Evolutionary conservation across 2,797 vertebrate species (phyloP).

Genomic region (Smutsia gigantea): DNA sequence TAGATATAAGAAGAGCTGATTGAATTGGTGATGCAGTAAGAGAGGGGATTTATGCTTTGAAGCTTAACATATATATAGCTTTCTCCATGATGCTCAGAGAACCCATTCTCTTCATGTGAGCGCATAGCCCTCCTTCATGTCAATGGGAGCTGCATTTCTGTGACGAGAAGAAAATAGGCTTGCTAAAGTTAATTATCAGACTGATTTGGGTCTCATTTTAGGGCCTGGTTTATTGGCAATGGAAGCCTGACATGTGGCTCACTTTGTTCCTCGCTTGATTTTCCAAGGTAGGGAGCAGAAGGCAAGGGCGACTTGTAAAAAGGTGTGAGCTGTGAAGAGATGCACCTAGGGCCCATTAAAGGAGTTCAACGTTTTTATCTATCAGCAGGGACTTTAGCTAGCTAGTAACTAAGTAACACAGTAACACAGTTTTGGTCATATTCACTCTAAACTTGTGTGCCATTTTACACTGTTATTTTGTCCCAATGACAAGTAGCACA

Average conservation of each 20-base stretch:
- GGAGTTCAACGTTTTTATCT: not conserved
- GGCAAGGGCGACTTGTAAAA: not conserved
- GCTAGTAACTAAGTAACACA: not conserved
- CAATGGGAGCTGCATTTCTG: not conserved
- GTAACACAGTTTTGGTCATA: not conserved
- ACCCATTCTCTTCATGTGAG: not conserved
- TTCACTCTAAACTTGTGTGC: not conserved
- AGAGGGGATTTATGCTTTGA: conserved; percentile 62
- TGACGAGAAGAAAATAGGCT: conserved; percentile 39
- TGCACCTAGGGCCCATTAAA: not conserved
- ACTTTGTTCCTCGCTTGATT: conserved; percentile 52
- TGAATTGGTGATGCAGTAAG: conserved; percentile 33
- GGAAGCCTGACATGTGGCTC: not conserved
- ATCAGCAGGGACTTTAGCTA: not conserved
- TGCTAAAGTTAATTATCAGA: conserved; percentile 64
- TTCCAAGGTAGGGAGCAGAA: conserved; percentile 16
- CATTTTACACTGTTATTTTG: not conserved
- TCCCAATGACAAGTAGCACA: not conserved
- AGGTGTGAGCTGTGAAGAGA: not conserved
- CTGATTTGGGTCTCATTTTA: conserved; percentile 52
- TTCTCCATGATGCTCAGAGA: not conserved
- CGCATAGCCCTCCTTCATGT: not conserved
- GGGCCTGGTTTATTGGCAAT: conserved; percentile 31
- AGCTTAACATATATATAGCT: not conserved
- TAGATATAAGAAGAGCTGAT: conserved; percentile 33